Percentiles rank a stretch among this genome's conserved stretches.
Evolutionary conservation across 1,140 invertebrate species (phyloP).

Genomic region (Eueides isabella): DNA sequence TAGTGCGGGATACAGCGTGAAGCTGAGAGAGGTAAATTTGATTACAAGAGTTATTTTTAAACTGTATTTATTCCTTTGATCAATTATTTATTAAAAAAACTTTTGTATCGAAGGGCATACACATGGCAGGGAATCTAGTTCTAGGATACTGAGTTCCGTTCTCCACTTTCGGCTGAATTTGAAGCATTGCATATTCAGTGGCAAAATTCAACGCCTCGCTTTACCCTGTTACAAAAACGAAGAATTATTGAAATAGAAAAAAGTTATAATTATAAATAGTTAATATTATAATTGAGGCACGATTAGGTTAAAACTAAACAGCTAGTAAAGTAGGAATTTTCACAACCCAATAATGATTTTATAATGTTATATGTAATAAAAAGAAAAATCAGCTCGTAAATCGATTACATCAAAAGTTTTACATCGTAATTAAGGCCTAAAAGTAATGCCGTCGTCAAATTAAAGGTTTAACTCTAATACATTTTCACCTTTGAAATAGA

Average conservation of each 20-base stretch:
- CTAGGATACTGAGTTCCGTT: too few relatives aligned
- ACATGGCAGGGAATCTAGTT: too few relatives aligned
- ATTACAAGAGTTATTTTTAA: background rate
- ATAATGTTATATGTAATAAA: slow-evolving; percentile 43
- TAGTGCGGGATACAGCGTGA: too few relatives aligned
- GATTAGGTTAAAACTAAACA: slow-evolving; percentile 1
- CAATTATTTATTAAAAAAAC: background rate
- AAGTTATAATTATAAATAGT: too few relatives aligned
- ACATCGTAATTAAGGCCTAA: slow-evolving; percentile 47
- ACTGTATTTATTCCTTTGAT: too few relatives aligned
- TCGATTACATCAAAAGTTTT: slow-evolving; percentile 44
- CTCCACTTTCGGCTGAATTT: too few relatives aligned
- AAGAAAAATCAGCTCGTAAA: slow-evolving; percentile 41
- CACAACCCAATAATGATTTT: slow-evolving; percentile 27
- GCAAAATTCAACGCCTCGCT: too few relatives aligned
- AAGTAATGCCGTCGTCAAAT: slow-evolving; percentile 33
- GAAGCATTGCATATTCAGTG: too few relatives aligned
- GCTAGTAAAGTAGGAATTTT: background rate
- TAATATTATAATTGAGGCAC: too few relatives aligned
- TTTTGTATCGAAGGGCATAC: too few relatives aligned
- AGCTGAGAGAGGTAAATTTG: background rate
- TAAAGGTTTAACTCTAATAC: background rate
- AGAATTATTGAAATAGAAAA: too few relatives aligned
- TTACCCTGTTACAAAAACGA: too few relatives aligned
- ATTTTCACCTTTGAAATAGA: slow-evolving; percentile 1